Evolutionary conservation across 2,888 invertebrate species (phyloP), one percentile per base, ranked within the genome.

Genomic region (Microlaimidae sp.): DNA sequence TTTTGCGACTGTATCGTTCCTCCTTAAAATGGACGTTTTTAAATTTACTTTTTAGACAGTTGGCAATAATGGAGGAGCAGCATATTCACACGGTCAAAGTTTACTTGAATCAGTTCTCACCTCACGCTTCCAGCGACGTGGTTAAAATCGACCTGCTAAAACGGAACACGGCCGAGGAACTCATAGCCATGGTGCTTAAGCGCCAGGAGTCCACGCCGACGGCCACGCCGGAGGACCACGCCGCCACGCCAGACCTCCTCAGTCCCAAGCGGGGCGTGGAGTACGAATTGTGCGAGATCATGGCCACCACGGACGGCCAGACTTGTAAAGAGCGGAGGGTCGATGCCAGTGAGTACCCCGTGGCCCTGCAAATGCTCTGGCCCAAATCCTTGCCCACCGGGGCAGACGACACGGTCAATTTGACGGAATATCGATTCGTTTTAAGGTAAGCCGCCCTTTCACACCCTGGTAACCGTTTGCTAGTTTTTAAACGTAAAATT

Each of bases 261-360:
- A 69, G 70, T 71, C 71, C 81, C 82, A 60, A 79, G 82, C 62
- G 87, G 87, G 40, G 60, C 4, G 62, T 63, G 45, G 64, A 66
- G 38, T 68, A 62, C 53, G 67, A 67, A 27, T 48, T 68, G 7
- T 65, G 60, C 53, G 68, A 68, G 55, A 63, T 65, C 51, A 67
- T 68, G 64, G 67, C 66, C 5, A 69, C 66, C 2, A 57, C 63
- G 24, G 68, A 68, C 51, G 68, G 68, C 4, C 82, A 83, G 65
- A 85, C 89, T 70, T 90, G 88, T 73, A 92, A 90, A 70, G 89
- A 89, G 74, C 76, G 89, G 59, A 78, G 87, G 59, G 78, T 89
- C 54, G 83, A 83, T 7, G 46, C 29, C 40, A 78, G 66, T 42
- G 77, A 77, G 60, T 72, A 71, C 57, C 77, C 77, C 1, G 75